Evolutionary conservation across 2,888 invertebrate genomes (phyloP).

Genomic region (Oxyteleia sp.): DNA sequence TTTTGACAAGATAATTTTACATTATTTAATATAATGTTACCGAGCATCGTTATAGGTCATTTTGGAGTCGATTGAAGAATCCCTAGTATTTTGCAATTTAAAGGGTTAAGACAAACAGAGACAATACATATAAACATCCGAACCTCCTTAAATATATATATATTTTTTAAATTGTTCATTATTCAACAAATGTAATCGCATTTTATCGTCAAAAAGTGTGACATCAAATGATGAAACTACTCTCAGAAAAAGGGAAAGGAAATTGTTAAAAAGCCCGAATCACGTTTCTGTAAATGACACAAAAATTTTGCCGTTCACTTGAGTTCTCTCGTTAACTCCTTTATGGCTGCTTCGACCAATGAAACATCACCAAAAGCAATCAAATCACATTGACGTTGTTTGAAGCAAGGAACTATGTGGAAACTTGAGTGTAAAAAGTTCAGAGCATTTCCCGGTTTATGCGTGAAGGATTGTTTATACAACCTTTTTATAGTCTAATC

Average conservation of each 20-base stretch:
- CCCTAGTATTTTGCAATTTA: no score
- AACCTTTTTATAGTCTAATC: slow-evolving; percentile 54
- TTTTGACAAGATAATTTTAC: no score
- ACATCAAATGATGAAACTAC: slow-evolving; percentile 11
- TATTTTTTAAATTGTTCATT: no score
- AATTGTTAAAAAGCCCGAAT: slow-evolving; percentile 6
- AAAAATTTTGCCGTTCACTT: slow-evolving; percentile 18
- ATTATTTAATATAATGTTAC: no score
- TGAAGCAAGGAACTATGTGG: slow-evolving; percentile 74
- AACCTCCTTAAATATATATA: no score
- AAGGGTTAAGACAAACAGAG: no score
- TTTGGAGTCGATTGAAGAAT: no score
- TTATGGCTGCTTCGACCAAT: slow-evolving; percentile 25
- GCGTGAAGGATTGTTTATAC: slow-evolving; percentile 54
- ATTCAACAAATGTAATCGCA: no score
- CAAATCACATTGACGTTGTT: slow-evolving; percentile 39
- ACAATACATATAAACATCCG: no score
- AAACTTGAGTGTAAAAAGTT: slow-evolving; percentile 80
- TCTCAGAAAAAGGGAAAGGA: slow-evolving; percentile 17
- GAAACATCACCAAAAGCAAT: slow-evolving; percentile 33
- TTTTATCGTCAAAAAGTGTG: neutral
- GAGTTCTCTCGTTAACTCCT: slow-evolving; percentile 11
- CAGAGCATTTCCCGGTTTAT: slow-evolving; percentile 79
- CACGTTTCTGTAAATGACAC: neutral
- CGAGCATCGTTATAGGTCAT: no score